Conservation (phyloP, 2,888 invertebrate species). For the Dynastes tityus region DNA sequence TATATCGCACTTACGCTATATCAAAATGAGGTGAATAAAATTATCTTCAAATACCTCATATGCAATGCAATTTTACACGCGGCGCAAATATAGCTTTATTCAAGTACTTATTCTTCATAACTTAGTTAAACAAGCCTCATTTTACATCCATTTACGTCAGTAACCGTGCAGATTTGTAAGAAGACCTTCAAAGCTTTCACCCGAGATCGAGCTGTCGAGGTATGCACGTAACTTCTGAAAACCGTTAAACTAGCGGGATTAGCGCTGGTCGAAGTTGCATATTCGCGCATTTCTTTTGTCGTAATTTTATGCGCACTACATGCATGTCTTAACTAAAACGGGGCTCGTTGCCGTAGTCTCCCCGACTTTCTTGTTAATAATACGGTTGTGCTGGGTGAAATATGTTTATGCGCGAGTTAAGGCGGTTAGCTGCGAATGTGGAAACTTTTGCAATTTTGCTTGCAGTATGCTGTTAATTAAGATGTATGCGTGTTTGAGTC, state of each 20-base stretch:
- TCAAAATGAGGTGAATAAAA: neutral
- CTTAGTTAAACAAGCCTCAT: neutral
- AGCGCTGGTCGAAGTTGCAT: conserved; percentile 18
- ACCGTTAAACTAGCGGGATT: conserved; percentile 21
- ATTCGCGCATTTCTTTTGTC: conserved; percentile 12
- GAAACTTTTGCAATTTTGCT: conserved; percentile 36
- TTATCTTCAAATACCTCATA: neutral
- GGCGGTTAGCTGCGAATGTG: conserved; percentile 8
- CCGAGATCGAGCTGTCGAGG: neutral
- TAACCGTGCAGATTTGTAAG: conserved; percentile 19
- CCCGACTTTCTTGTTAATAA: conserved; percentile 24
- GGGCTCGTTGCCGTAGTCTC: neutral
- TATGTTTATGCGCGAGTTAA: conserved; percentile 20
- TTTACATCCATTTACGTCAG: conserved; percentile 12
- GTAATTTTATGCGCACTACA: conserved; percentile 20
- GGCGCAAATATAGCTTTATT: neutral
- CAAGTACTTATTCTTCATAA: conserved; percentile 31
- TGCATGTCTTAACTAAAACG: neutral
- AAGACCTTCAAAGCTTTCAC: conserved; percentile 6
- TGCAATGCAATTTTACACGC: neutral
- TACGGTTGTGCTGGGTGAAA: conserved; percentile 15
- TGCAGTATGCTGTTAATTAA: conserved; percentile 28
- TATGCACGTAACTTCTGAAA: conserved; percentile 20
- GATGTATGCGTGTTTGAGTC: conserved; percentile 9
- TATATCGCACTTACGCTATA: neutral